Percentiles rank a stretch among this genome's conserved stretches.
Evolutionary conservation across 2,113 vertebrate genomes (phyloP).

Genomic region (Eidolon helvum): DNA sequence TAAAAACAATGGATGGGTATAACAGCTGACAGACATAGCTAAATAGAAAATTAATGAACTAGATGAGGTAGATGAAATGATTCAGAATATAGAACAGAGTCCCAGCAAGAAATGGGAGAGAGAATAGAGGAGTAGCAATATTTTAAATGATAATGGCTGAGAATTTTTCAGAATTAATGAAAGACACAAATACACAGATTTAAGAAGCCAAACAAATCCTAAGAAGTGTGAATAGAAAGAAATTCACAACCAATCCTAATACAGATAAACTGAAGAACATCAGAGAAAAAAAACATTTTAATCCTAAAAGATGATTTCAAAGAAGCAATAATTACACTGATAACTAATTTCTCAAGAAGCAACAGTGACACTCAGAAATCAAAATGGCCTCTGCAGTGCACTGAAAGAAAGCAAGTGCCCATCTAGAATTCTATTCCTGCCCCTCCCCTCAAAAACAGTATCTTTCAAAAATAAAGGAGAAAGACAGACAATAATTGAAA

Average conservation of each 20-base stretch:
- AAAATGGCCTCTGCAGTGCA: not conserved
- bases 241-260: not conserved
- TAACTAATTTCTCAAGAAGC: not conserved
- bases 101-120: not conserved
- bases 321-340: not conserved
- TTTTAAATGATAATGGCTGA: not conserved
- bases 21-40: not conserved
- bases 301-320: not conserved
- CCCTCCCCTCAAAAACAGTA: not conserved
- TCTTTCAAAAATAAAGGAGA: not conserved
- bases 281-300: not conserved
- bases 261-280: not conserved
- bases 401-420: not conserved
- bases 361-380: not conserved
- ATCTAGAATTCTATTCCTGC: not conserved
- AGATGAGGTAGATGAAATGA: not conserved
- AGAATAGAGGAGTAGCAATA: not conserved
- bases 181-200: not conserved
- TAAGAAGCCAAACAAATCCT: not conserved
- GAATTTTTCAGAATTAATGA: constrained; percentile 10
- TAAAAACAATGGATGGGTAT: not conserved
- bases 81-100: not conserved
- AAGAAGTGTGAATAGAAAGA: not conserved
- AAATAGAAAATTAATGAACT: not conserved
- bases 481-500: constrained; percentile 1